These are phyloP conservation scores for Phallusia fumigata DNA, from an alignment of 23 tunicate genomes.

Conservation along the genomic window DNA sequence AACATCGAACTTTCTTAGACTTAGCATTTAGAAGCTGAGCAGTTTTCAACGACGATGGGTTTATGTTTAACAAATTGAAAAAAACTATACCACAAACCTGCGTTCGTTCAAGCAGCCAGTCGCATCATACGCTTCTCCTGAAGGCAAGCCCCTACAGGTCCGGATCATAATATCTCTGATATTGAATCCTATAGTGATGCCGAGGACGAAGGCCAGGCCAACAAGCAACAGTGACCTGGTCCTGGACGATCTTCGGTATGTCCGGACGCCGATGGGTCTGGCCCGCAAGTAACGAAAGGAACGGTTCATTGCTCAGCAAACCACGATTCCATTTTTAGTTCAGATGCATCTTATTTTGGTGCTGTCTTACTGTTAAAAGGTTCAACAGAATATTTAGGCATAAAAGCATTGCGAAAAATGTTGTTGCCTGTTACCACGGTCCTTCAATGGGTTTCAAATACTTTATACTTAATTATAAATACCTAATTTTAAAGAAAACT, in stretches of 20 bases:
- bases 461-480: too few relatives aligned
- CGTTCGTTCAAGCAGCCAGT: not conserved
- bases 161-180: conserved; percentile 38
- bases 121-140: not conserved
- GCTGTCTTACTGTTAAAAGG: too few relatives aligned
- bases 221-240: not conserved
- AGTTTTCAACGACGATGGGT: too few relatives aligned
- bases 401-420: too few relatives aligned
- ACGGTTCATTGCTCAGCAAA: not conserved
- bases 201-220: conserved; percentile 16
- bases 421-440: too few relatives aligned
- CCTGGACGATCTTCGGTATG: not conserved
- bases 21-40: too few relatives aligned
- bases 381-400: too few relatives aligned
- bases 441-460: too few relatives aligned
- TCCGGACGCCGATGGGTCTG: not conserved
- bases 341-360: not conserved
- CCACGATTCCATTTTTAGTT: not conserved
- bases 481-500: too few relatives aligned
- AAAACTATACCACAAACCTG: not conserved
- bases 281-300: not conserved
- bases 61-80: not conserved
- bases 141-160: not conserved
- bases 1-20: too few relatives aligned
- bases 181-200: conserved; percentile 54